Conservation (phyloP, 2,797 vertebrate species). For the Lagodon rhomboides region DNA sequence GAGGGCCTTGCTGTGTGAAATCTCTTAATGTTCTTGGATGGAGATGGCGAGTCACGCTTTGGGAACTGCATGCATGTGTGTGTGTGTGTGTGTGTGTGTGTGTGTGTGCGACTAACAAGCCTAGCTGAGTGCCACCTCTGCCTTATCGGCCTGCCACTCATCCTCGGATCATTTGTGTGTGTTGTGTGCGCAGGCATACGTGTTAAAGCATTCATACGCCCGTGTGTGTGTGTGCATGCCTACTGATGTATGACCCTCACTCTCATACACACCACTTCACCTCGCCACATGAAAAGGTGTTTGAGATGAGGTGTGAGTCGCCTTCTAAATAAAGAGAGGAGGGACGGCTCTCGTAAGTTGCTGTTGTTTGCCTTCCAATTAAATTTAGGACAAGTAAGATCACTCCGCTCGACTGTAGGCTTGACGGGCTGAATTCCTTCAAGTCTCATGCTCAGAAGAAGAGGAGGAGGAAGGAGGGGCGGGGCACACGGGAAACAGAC, state of each 20-base stretch:
- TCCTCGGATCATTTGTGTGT: constrained; percentile 41
- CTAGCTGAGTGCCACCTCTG: constrained; percentile 58
- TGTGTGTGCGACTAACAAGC: constrained; percentile 49
- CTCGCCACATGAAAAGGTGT: constrained; percentile 30
- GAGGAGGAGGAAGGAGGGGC: neutral
- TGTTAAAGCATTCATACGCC: constrained; percentile 34
- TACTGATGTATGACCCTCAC: constrained; percentile 22
- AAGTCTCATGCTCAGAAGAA: constrained; percentile 47
- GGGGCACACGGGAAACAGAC: constrained; percentile 30
- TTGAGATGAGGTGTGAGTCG: constrained; percentile 25
- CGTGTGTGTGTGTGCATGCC: constrained; percentile 15
- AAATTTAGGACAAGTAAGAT: constrained; percentile 49
- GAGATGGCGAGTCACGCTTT: constrained; percentile 64
- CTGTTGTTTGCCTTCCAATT: constrained; percentile 65
- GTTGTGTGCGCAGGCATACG: constrained; percentile 27
- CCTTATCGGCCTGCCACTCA: constrained; percentile 72
- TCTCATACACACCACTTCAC: constrained; percentile 16
- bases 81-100: constrained; percentile 20
- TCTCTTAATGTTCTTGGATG: constrained; percentile 78
- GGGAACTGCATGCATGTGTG: constrained; percentile 33
- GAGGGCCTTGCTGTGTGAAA: constrained; percentile 61
- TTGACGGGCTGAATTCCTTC: constrained; percentile 53
- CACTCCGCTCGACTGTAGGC: constrained; percentile 22
- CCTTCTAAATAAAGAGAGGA: constrained; percentile 43
- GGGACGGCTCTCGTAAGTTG: constrained; percentile 16